Conservation (phyloP, 2,113 vertebrate genomes). For the Labeo catla region DNA sequence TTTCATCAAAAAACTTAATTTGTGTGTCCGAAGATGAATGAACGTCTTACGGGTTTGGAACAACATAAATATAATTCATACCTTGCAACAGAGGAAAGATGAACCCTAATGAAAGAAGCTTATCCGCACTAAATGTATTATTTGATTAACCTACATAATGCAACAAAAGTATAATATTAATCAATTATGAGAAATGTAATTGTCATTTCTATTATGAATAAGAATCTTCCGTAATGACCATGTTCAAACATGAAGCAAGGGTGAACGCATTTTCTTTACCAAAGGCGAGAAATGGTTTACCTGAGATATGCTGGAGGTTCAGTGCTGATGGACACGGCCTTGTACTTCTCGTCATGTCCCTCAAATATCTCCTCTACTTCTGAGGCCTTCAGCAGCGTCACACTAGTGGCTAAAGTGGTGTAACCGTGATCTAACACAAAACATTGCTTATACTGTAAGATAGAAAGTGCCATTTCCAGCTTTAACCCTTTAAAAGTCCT, state of each 20-base stretch:
- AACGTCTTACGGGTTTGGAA: too few relatives aligned
- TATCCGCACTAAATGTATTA: too few relatives aligned
- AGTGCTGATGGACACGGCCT: constrained; percentile 97
- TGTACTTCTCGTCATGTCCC: constrained; percentile 98
- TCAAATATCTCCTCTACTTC: constrained; percentile 98
- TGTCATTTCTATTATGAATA: not conserved
- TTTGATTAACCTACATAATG: not conserved
- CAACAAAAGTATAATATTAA: not conserved
- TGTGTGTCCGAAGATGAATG: too few relatives aligned
- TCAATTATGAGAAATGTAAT: not conserved
- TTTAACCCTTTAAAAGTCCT: not conserved
- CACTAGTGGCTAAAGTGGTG: constrained; percentile 95
- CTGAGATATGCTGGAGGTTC: constrained; percentile 98
- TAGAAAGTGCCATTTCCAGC: constrained; percentile 12
- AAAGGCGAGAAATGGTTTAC: constrained; percentile 66
- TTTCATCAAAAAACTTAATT: too few relatives aligned
- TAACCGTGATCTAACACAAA: constrained; percentile 90
- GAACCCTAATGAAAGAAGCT: not conserved
- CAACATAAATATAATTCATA: not conserved
- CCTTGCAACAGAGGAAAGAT: not conserved
- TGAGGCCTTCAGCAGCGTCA: constrained; percentile 94
- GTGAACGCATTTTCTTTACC: not conserved
- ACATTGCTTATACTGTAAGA: constrained; percentile 44
- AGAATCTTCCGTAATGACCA: not conserved
- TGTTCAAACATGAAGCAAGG: not conserved